phyloP scores from a whole-genome alignment of 2,888 invertebrate genomes.

The Deilephila porcellus region DNA sequence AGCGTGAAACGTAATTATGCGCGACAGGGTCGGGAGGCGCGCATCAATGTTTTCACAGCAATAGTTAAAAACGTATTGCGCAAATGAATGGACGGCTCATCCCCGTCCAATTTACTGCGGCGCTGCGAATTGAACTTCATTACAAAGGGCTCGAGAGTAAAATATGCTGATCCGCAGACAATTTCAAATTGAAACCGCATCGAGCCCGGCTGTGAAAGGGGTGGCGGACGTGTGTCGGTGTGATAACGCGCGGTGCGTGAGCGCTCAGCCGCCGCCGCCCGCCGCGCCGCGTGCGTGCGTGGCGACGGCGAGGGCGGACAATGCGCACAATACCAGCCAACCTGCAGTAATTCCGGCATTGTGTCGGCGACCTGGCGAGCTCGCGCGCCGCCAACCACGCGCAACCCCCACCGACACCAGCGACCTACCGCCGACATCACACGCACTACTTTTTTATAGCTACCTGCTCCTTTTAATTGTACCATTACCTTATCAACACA shows the following conservation, averaged over 20 bases:
- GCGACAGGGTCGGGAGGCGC: conserved; percentile 11
- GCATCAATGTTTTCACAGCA: conserved; percentile 23
- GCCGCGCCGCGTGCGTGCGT: conserved; percentile 59
- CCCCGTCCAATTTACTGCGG: conserved; percentile 67
- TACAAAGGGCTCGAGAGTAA: conserved; percentile 67
- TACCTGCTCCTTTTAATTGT: conserved; percentile 14
- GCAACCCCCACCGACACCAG: conserved; percentile 40
- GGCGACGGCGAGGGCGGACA: conserved; percentile 51
- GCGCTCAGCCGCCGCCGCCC: conserved; percentile 55
- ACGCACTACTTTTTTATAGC: conserved; percentile 37
- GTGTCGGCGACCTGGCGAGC: conserved; percentile 42
- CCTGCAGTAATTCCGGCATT: conserved; percentile 75
- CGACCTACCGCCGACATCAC: conserved; percentile 52
- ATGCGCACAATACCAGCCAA: conserved; percentile 64
- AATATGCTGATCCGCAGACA: conserved; percentile 79
- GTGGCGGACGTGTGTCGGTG: conserved; percentile 65
- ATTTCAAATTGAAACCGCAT: conserved; percentile 72
- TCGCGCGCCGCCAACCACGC: conserved; percentile 38
- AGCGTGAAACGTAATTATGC: conserved; percentile 11
- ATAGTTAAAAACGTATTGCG: conserved; percentile 34
- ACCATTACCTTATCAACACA: not conserved
- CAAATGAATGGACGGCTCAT: conserved; percentile 49
- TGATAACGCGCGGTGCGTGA: conserved; percentile 74
- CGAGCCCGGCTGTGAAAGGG: conserved; percentile 63
- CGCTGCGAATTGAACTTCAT: conserved; percentile 65